These are phyloP conservation scores for Nomada ruficornis DNA, from an alignment of 2,888 invertebrate species.

Conservation along the genomic window DNA sequence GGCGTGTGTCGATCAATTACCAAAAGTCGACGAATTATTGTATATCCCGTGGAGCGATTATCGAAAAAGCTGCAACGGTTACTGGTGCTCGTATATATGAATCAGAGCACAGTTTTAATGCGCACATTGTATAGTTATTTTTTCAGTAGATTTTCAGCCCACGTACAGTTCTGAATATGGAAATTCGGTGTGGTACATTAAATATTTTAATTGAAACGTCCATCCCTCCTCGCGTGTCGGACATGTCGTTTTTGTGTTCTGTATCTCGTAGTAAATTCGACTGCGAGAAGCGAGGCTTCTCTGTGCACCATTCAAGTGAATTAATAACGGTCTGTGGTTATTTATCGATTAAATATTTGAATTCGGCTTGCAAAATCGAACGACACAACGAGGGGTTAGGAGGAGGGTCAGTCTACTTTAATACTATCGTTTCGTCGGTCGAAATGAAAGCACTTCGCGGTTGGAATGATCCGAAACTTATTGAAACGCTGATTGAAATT, in stretches of 20 bases:
- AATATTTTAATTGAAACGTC: neutral
- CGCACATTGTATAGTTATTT: slow-evolving; percentile 31
- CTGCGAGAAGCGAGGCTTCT: neutral
- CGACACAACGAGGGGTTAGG: neutral
- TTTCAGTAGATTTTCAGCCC: neutral
- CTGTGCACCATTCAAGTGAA: neutral
- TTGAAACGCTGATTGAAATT: slow-evolving; percentile 51
- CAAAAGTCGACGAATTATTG: neutral
- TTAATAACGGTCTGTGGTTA: slow-evolving; percentile 1
- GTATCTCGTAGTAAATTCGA: neutral
- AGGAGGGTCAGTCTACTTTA: neutral
- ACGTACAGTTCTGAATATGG: neutral
- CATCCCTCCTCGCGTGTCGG: neutral
- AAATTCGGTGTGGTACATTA: slow-evolving; percentile 1
- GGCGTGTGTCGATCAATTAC: no score
- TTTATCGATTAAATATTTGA: slow-evolving; percentile 25
- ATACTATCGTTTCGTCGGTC: slow-evolving; percentile 5
- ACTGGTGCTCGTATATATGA: slow-evolving; percentile 1
- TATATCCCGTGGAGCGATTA: neutral
- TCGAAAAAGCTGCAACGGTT: neutral
- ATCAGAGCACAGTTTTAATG: slow-evolving; percentile 14
- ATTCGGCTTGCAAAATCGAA: neutral
- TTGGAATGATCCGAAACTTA: slow-evolving; percentile 42
- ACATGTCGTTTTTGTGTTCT: no score
- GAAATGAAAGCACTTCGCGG: slow-evolving; percentile 16